These are phyloP conservation scores for Ageneiosus marmoratus DNA, from an alignment of 2,113 vertebrate genomes.

Conservation along the genomic window DNA sequence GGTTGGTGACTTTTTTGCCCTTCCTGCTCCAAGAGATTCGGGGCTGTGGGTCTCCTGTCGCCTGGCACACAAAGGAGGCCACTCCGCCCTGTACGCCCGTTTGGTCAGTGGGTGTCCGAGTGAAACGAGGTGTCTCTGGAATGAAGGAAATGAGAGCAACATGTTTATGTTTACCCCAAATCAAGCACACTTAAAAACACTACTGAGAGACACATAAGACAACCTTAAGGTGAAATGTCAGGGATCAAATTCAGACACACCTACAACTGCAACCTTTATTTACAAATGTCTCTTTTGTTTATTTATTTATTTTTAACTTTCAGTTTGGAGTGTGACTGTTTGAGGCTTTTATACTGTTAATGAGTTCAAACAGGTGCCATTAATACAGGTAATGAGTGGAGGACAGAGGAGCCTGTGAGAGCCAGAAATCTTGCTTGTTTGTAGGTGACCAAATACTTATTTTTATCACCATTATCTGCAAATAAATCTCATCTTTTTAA, in stretches of 20 bases:
- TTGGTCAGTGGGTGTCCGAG: slow-evolving; percentile 91
- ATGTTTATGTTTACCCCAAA: background rate
- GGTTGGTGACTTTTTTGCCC: slow-evolving; percentile 99
- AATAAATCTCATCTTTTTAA: too few relatives aligned
- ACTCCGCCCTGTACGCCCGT: slow-evolving; percentile 96
- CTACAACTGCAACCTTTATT: background rate
- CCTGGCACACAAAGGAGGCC: slow-evolving; percentile 96
- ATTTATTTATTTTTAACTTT: too few relatives aligned
- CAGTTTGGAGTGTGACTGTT: too few relatives aligned
- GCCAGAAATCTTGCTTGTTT: too few relatives aligned
- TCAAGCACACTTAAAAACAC: background rate
- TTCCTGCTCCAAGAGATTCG: slow-evolving; percentile 99
- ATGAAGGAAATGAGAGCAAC: slow-evolving; percentile 40
- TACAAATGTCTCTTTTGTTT: background rate
- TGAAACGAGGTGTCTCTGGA: slow-evolving; percentile 91
- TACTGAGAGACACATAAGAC: too few relatives aligned
- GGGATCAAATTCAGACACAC: background rate
- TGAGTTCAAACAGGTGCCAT: too few relatives aligned
- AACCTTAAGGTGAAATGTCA: too few relatives aligned
- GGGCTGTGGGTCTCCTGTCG: slow-evolving; percentile 91
- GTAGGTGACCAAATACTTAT: too few relatives aligned
- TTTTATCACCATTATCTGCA: too few relatives aligned
- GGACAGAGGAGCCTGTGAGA: too few relatives aligned
- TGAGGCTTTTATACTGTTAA: too few relatives aligned
- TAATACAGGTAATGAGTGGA: too few relatives aligned